These are phyloP conservation scores for Mustelus asterias DNA, from an alignment of 2,113 vertebrate species.

Conservation along the genomic window DNA sequence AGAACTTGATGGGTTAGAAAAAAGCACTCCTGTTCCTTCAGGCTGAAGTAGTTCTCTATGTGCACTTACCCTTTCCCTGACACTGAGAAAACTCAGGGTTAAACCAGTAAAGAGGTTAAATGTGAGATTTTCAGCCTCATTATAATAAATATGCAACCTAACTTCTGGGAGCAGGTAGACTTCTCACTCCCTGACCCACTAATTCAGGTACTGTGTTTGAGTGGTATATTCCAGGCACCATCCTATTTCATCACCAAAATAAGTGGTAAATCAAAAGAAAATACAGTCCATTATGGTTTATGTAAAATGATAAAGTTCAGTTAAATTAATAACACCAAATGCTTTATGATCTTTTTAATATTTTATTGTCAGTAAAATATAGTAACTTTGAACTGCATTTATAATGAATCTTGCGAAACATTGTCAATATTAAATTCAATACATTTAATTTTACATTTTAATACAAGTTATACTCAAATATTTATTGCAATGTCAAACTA, in stretches of 20 bases:
- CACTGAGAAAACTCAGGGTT: not conserved
- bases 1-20: not conserved
- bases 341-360: not conserved
- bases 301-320: not conserved
- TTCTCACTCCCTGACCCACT: not conserved
- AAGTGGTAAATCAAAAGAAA: not conserved
- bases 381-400: not conserved
- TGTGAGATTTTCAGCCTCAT: not conserved
- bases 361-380: not conserved
- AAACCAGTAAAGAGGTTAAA: not conserved
- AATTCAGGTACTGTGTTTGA: not conserved
- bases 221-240: not conserved
- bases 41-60: not conserved
- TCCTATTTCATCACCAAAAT: not conserved
- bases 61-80: not conserved
- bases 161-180: not conserved
- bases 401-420: not conserved
- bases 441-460: conserved; percentile 12
- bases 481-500: not conserved
- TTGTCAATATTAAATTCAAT: not conserved
- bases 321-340: not conserved
- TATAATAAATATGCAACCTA: not conserved
- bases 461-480: not conserved
- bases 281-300: not conserved
- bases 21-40: not conserved